Percentiles rank a stretch among this genome's conserved stretches.
These are phyloP conservation scores for Caenorhabditis afra DNA, from an alignment of 2,888 invertebrate species.

Conservation along the genomic window DNA sequence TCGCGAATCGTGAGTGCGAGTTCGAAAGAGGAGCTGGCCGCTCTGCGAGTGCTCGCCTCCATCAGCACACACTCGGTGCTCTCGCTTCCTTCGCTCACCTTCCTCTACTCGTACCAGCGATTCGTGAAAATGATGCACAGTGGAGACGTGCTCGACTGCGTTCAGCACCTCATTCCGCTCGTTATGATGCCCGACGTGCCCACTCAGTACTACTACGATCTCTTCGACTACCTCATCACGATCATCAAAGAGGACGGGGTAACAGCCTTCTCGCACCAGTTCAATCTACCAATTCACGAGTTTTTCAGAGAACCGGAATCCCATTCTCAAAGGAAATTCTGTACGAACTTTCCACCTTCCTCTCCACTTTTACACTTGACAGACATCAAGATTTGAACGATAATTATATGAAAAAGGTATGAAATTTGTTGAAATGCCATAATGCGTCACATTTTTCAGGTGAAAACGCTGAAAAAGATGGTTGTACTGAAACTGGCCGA, in stretches of 20 bases:
- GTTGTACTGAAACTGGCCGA: constrained; percentile 58
- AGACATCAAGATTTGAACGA: constrained; percentile 42
- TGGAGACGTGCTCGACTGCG: constrained; percentile 55
- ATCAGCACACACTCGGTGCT: constrained; percentile 39
- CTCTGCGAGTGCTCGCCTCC: constrained; percentile 37
- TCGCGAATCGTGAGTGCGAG: constrained; percentile 57
- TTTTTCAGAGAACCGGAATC: constrained; percentile 43
- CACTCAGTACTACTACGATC: constrained; percentile 58
- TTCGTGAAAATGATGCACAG: constrained; percentile 60
- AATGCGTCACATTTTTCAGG: constrained; percentile 21
- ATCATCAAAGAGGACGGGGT: constrained; percentile 58
- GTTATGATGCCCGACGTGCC: constrained; percentile 63
- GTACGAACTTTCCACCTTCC: constrained; percentile 49
- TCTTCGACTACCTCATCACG: constrained; percentile 58
- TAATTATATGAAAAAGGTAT: constrained; percentile 36
- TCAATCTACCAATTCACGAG: neutral
- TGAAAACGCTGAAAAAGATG: constrained; percentile 60
- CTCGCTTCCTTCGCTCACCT: constrained; percentile 59
- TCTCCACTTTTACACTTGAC: constrained; percentile 51
- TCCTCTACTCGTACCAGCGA: constrained; percentile 59
- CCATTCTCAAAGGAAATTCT: constrained; percentile 46
- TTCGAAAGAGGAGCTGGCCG: constrained; percentile 53
- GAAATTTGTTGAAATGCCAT: neutral
- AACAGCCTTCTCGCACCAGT: neutral
- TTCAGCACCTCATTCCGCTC: constrained; percentile 55